A percentile compares a stretch with the other conserved stretches of the same genome.
phyloP scores from a whole-genome alignment of 2,888 invertebrate genomes.

The Lycaena phlaeas region DNA sequence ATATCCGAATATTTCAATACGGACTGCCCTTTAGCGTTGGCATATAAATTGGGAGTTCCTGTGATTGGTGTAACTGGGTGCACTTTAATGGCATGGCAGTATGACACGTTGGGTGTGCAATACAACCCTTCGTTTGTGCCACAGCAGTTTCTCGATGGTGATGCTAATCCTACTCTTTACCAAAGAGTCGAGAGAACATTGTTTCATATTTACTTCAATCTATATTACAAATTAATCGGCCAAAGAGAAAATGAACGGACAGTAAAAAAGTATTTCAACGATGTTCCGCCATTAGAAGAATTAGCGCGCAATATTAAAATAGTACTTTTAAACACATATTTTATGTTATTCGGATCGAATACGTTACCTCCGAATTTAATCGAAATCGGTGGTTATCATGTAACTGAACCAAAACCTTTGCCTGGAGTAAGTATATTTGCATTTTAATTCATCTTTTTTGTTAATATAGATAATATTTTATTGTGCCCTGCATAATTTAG shows the following conservation, averaged over 20 bases:
- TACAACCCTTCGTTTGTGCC: constrained; percentile 74
- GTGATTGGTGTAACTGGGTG: constrained; percentile 71
- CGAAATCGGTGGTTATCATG: constrained; percentile 74
- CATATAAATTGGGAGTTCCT: constrained; percentile 75
- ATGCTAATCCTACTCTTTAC: constrained; percentile 44
- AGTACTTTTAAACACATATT: constrained; percentile 42
- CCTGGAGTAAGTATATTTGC: constrained; percentile 28
- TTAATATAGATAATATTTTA: no score
- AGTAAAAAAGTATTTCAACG: constrained; percentile 44
- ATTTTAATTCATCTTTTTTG: no score
- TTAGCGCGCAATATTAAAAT: constrained; percentile 68
- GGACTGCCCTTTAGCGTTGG: constrained; percentile 79
- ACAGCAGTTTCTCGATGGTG: constrained; percentile 64
- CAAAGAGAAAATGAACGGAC: constrained; percentile 10
- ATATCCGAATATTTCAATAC: constrained; percentile 80
- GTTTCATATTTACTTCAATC: constrained; percentile 25
- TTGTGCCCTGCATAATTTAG: neutral
- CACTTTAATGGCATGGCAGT: constrained; percentile 70
- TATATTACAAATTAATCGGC: constrained; percentile 21
- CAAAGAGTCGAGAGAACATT: constrained; percentile 44
- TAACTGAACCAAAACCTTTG: constrained; percentile 45
- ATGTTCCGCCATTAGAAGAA: constrained; percentile 66
- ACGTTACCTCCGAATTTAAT: constrained; percentile 69
- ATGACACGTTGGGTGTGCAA: constrained; percentile 67
- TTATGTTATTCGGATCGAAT: constrained; percentile 60